Evolutionary conservation across 2,113 vertebrate genomes (phyloP).

Genomic region (Patagioenas fasciata): DNA sequence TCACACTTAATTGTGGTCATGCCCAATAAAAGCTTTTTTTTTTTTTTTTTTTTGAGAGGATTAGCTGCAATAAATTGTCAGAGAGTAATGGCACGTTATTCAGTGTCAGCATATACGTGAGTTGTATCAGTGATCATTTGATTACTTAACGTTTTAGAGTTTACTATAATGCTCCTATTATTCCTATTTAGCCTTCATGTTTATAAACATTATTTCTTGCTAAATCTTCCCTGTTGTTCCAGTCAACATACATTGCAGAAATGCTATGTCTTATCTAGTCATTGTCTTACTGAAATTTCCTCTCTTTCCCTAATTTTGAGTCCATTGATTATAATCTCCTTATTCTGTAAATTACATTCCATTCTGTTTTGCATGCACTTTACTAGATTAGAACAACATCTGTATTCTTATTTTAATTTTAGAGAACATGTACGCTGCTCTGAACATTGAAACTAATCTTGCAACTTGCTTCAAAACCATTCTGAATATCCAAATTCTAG

Average conservation of each 20-base stretch:
- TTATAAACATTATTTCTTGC: neutral
- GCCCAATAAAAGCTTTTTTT: neutral
- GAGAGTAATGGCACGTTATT: neutral
- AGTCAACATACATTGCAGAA: neutral
- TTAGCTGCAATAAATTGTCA: neutral
- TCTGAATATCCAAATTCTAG: neutral
- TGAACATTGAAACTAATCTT: neutral
- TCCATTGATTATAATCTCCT: neutral
- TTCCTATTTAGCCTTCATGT: neutral
- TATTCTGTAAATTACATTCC: neutral
- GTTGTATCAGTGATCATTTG: neutral
- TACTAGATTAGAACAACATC: neutral
- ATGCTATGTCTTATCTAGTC: neutral
- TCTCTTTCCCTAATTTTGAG: neutral
- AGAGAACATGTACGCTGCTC: rapidly evolving
- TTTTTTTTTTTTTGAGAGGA: neutral
- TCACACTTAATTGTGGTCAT: neutral
- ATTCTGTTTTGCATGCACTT: neutral
- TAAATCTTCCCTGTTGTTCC: neutral
- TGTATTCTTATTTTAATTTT: neutral
- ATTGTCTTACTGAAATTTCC: neutral
- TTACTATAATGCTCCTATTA: neutral
- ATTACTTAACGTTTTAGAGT: neutral
- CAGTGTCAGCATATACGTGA: rapidly evolving
- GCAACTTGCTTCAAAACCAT: neutral